Evolutionary conservation across 2,888 invertebrate genomes (phyloP), one percentile per base, ranked within the genome.

Genomic region (Sericinus montela): DNA sequence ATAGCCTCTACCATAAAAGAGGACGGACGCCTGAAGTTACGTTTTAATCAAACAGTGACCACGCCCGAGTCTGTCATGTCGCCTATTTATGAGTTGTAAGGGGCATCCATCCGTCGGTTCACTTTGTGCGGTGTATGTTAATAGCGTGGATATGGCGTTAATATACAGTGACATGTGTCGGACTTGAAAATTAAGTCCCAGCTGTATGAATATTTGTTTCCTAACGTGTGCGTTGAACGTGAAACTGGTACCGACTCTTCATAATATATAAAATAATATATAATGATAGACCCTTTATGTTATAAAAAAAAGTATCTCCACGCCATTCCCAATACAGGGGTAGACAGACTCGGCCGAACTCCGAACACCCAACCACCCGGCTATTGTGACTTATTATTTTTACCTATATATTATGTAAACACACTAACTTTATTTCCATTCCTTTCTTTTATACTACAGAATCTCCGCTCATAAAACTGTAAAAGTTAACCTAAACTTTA

Each of bases 11-110:
- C 7, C 25, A 25, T 25, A 25, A 25, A 25, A 75, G 73, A 74
- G 72, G 73, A 73, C 67, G 71, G 62, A 62, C 64, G 63, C 69
- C 65, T 63, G 55, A 70, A 75, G 75, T 77, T 73, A 77, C 79
- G 74, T 85, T 82, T 85, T 81, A 86, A 84, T 83, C 80, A 84
- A 78, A 79, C 77, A 73, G 65, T 71, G 76, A 72, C 83, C 80
- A 80, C 80, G 76, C 82, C 82, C 72, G 62, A 60, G 61, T 57
- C 65, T 69, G 72, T 75, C 72, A 72, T 72, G 73, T 71, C 71
- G 69, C 67, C 76, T 78, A 79, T 82, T 80, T 80, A 81, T 75
- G 79, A 77, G 77, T 73, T 75, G 72, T 75, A 71, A 76, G 76
- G 75, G 80, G 74, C 76, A 75, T 75, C 72, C 72, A 72, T 76